phyloP scores from a whole-genome alignment of 1,140 invertebrate species.

The Papilio xuthus region DNA sequence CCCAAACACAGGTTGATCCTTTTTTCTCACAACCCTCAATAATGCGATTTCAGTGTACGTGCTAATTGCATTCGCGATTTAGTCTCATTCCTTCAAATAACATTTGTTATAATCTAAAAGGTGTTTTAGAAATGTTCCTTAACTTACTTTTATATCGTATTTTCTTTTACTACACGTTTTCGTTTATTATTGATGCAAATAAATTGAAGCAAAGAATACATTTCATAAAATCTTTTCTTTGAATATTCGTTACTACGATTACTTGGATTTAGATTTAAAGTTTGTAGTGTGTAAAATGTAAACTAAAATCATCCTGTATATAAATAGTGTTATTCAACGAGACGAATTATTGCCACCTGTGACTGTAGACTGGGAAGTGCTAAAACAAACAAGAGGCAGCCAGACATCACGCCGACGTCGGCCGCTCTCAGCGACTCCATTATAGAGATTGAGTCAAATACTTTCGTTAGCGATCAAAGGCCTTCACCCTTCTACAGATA shows the following conservation, averaged over 20 bases:
- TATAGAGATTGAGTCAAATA: slow-evolving; percentile 38
- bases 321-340: slow-evolving; percentile 27
- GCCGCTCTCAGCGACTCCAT: slow-evolving; percentile 21
- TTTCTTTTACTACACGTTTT: too few species aligned
- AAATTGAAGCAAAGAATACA: too few species aligned
- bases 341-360: slow-evolving; percentile 43
- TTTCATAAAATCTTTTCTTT: too few species aligned
- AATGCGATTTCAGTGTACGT: slow-evolving; percentile 66
- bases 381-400: slow-evolving; percentile 43
- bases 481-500: slow-evolving; percentile 27
- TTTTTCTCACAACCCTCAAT: slow-evolving; percentile 58
- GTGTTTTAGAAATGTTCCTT: slow-evolving; percentile 26
- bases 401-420: slow-evolving; percentile 26
- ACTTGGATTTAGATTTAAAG: too few species aligned
- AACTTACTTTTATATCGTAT: too few species aligned
- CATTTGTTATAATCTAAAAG: slow-evolving; percentile 51
- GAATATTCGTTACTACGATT: neutral
- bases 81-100: slow-evolving; percentile 44
- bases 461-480: slow-evolving; percentile 35
- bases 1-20: slow-evolving; percentile 60
- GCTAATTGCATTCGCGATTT: slow-evolving; percentile 60
- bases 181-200: neutral
- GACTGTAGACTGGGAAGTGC: slow-evolving; percentile 46
- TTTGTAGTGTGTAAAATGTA: neutral
- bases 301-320: slow-evolving; percentile 37